These are phyloP conservation scores for Chionoecetes opilio DNA, from an alignment of 1,140 invertebrate species.

Conservation along the genomic window DNA sequence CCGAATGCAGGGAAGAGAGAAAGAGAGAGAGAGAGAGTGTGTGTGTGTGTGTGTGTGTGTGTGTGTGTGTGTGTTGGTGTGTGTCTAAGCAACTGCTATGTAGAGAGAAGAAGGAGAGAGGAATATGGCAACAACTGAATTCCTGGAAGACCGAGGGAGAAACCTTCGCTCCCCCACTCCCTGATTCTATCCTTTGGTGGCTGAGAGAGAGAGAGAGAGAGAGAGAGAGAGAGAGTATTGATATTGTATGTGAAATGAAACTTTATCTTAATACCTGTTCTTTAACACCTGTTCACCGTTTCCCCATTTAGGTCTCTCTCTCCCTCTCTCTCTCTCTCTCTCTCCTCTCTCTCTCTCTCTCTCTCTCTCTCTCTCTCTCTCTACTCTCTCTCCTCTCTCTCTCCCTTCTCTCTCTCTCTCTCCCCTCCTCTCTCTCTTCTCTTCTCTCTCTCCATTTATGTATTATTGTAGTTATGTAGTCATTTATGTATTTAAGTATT, in stretches of 20 bases:
- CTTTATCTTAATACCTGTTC: background rate
- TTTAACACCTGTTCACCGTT: too few species aligned
- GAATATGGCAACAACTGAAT: background rate
- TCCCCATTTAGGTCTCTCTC: background rate
- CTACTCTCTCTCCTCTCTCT: background rate
- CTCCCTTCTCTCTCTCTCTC: background rate
- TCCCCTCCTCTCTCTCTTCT: background rate
- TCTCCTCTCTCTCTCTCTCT: constrained; percentile 28
- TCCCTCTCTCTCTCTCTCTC: constrained; percentile 15
- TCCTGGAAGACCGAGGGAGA: background rate
- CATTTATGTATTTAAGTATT: too few species aligned
- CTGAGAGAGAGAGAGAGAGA: constrained; percentile 1
- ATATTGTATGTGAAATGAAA: background rate
- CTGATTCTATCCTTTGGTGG: constrained; percentile 2
- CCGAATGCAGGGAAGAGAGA: too few species aligned
- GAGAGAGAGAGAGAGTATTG: constrained; percentile 23
- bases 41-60: background rate
- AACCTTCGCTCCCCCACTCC: background rate
- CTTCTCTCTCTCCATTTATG: too few species aligned
- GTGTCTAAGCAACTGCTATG: background rate
- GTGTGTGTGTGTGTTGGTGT: background rate
- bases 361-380: background rate
- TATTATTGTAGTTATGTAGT: too few species aligned
- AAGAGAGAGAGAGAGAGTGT: background rate
- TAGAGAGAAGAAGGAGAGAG: background rate